phyloP scores from a whole-genome alignment of 2,113 vertebrate genomes.

The Trinectes maculatus region DNA sequence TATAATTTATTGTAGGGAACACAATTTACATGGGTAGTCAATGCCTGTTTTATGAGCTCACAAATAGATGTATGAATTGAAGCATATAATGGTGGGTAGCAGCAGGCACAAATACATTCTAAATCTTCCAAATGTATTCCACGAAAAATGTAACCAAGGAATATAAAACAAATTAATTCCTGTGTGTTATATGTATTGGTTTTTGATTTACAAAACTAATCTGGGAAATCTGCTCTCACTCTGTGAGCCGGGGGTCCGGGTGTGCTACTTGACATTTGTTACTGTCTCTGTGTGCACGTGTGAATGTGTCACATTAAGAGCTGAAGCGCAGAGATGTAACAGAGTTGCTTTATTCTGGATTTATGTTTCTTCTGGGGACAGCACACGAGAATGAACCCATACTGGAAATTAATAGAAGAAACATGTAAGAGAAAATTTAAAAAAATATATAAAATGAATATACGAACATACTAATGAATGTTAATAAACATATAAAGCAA shows the following conservation, averaged over 20 bases:
- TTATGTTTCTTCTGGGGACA: neutral
- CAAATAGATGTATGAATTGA: slow-evolving; percentile 99
- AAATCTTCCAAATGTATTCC: slow-evolving; percentile 98
- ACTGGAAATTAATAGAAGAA: neutral
- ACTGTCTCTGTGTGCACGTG: neutral
- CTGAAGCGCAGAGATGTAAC: neutral
- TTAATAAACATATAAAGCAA: too few species aligned
- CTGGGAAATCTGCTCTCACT: slow-evolving; percentile 86
- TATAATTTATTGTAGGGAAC: slow-evolving; percentile 99
- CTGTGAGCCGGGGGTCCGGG: neutral
- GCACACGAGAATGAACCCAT: neutral
- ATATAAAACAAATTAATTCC: slow-evolving; percentile 99
- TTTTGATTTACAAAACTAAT: slow-evolving; percentile 99
- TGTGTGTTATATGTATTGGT: slow-evolving; percentile 94
- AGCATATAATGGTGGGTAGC: slow-evolving; percentile 98
- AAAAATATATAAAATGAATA: too few species aligned
- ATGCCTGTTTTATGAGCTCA: slow-evolving; percentile 99
- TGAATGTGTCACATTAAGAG: neutral
- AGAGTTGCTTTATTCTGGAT: neutral
- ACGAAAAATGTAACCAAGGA: slow-evolving; percentile 97
- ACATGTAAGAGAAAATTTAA: neutral
- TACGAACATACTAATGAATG: neutral
- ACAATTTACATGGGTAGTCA: slow-evolving; percentile 99
- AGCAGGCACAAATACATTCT: slow-evolving; percentile 99
- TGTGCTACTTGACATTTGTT: slow-evolving; percentile 16